Base-by-base conservation (phyloP, 1,140 invertebrate species). In the Drosophila lini region DNA sequence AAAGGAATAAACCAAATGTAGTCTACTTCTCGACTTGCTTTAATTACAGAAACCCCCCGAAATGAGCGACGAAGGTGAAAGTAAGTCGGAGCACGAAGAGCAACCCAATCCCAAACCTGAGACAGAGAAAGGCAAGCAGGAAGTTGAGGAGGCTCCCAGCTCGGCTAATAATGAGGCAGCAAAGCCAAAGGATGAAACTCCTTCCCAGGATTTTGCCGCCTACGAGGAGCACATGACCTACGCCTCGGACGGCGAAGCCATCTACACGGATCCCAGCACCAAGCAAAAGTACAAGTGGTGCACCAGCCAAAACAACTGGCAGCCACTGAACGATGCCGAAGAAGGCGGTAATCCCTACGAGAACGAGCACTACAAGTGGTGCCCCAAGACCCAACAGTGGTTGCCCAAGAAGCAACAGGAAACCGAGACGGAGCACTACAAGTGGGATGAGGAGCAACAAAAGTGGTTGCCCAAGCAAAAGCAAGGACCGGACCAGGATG, bases 251-350 rank as follows among this genome's bases (percentile, higher is more conserved):
- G 94, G 95, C 65, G 92, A 93, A 55, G 96, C 96, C 50, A 94
- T 96, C 77, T 97, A 96, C 78, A 96, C 95, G 19, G 96, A 97
- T 92, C 95, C 95, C 38, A 92, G 91, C 44, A 94, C 94, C 47
- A 94, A 95, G 50, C 93, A 94, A 69, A 94, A 95, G 90, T 96
- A 96, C 89, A 93, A 94, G 84, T 96, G 96, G 95, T 93, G 94
- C 84, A 93, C 93, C 58, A 93, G 93, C 15, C 93, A 93, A 78
- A 94, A 95, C 76, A 92, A 94, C 73, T 96, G 95, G 95, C 76
- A 92, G 38, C 80, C 91, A 3, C 77, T 88, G 15, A 71, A 76
- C 34, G 65, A 61, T 16, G 61, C 50, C 42, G 60, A 63, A 36
- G 60, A 56, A 5, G 52, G 64, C 50, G 76, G 74, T 9, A 74